phyloP scores from a whole-genome alignment of 1,140 invertebrate genomes.

The Anagrus nilaparvatae region DNA sequence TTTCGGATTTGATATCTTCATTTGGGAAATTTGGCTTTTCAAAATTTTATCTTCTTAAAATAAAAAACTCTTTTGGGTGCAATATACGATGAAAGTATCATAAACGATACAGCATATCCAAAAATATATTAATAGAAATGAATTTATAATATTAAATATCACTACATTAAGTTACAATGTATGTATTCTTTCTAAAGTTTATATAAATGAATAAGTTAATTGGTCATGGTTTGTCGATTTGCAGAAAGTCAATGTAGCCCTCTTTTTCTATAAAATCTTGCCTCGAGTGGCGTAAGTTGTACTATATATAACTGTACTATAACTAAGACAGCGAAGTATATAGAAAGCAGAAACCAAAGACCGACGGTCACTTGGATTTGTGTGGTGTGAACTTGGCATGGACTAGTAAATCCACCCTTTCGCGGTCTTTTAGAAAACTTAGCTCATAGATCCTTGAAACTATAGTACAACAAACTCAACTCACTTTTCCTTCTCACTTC shows the following conservation, averaged over 20 bases:
- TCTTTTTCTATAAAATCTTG: background rate
- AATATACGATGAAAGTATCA: too few species aligned
- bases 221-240: conserved; percentile 19
- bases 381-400: conserved; percentile 39
- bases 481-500: conserved; percentile 14
- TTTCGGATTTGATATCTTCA: too few species aligned
- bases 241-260: background rate
- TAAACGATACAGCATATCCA: too few species aligned
- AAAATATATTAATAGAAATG: too few species aligned
- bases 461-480: conserved; percentile 35
- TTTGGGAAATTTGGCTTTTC: too few species aligned
- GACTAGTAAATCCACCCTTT: conserved; percentile 42
- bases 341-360: conserved; percentile 23
- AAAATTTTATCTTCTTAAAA: too few species aligned
- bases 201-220: conserved; percentile 12
- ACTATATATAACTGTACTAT: conserved; percentile 24
- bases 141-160: too few species aligned
- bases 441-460: conserved; percentile 38
- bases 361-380: conserved; percentile 41
- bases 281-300: conserved; percentile 30
- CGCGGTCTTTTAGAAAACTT: conserved; percentile 40
- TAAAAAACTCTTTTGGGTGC: too few species aligned
- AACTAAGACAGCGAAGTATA: conserved; percentile 1
- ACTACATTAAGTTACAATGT: too few species aligned
- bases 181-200: too few species aligned